Evolutionary conservation across 1,140 invertebrate species (phyloP).

Genomic region (Procambarus clarkii): DNA sequence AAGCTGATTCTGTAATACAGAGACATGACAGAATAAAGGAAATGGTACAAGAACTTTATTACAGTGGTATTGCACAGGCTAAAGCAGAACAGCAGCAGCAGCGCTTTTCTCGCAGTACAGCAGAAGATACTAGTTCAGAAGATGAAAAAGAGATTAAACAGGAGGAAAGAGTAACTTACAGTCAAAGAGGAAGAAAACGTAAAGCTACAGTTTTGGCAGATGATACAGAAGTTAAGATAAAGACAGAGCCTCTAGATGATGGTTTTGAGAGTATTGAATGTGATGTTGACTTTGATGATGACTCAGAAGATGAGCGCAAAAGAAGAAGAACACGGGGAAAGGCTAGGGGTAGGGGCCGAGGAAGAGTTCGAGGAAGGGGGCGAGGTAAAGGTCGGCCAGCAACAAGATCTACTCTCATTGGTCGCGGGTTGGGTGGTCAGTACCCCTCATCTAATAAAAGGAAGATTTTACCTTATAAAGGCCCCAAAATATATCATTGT

Average conservation of each 20-base stretch:
- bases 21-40: conserved; percentile 70
- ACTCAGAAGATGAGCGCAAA: conserved; percentile 66
- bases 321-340: conserved; percentile 54
- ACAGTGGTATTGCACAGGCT: conserved; percentile 53
- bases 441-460: conserved; percentile 68
- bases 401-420: conserved; percentile 70
- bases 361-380: conserved; percentile 57
- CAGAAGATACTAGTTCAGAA: conserved; percentile 62
- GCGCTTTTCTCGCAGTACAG: conserved; percentile 13
- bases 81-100: conserved; percentile 59
- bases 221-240: conserved; percentile 66
- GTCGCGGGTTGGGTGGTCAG: conserved; percentile 68
- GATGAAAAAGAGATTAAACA: conserved; percentile 63
- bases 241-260: conserved; percentile 68
- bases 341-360: conserved; percentile 59
- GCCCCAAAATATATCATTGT: conserved; percentile 71
- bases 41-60: conserved; percentile 62
- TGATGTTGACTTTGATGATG: conserved; percentile 64
- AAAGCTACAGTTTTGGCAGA: conserved; percentile 60
- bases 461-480: conserved; percentile 56
- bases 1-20: conserved; percentile 69
- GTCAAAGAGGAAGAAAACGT: conserved; percentile 68
- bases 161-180: conserved; percentile 66
- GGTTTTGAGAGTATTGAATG: conserved; percentile 69
- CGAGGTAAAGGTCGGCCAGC: conserved; percentile 61